Percentiles rank a stretch among this genome's conserved stretches.
phyloP scores from a whole-genome alignment of 2,113 vertebrate genomes.

The Cephalopterus ornatus region DNA sequence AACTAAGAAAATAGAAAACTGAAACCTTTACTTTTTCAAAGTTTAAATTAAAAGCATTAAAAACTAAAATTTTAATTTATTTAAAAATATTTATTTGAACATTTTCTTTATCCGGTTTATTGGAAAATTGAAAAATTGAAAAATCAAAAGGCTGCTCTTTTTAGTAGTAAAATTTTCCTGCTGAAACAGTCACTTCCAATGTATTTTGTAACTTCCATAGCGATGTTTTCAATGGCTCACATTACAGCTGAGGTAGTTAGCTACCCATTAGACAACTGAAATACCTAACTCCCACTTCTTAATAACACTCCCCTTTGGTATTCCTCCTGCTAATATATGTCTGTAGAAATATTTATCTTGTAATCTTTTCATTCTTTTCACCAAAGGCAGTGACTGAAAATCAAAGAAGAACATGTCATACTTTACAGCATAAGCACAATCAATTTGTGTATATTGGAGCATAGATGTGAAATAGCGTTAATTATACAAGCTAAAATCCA shows the following conservation, averaged over 20 bases:
- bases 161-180: not conserved
- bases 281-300: not conserved
- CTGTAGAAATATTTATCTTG: slow-evolving; percentile 37
- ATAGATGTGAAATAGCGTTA: slow-evolving; percentile 53
- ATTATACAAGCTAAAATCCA: slow-evolving; percentile 54
- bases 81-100: not conserved
- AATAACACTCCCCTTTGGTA: not conserved
- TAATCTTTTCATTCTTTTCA: slow-evolving; percentile 35
- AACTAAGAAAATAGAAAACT: not conserved
- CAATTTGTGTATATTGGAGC: slow-evolving; percentile 52
- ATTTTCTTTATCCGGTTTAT: not conserved
- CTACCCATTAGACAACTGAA: not conserved
- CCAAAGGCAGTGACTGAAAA: slow-evolving; percentile 28
- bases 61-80: not conserved
- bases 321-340: slow-evolving; percentile 8
- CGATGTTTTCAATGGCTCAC: not conserved
- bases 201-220: not conserved
- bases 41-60: not conserved
- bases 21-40: not conserved
- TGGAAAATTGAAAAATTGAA: not conserved
- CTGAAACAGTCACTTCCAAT: not conserved
- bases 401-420: slow-evolving; percentile 8
- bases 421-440: slow-evolving; percentile 41
- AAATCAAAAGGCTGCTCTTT: not conserved
- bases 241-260: not conserved